Percentiles rank a stretch among this genome's conserved stretches.
Evolutionary conservation across 2,888 invertebrate genomes (phyloP).

Genomic region (Girardia tigrina): DNA sequence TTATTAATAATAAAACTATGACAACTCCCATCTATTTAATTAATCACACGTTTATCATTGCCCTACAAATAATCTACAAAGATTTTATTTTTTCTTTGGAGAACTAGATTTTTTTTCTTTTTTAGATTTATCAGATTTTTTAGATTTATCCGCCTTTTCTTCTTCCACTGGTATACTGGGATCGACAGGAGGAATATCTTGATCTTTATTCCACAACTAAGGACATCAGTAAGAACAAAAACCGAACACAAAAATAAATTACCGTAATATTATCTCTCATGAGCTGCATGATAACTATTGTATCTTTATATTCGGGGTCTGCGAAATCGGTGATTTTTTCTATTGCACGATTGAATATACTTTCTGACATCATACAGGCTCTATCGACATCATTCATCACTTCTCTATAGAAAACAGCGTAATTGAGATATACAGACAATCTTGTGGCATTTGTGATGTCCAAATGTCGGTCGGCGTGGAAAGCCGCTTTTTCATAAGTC

Average conservation of each 20-base stretch:
- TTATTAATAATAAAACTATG: too few species aligned
- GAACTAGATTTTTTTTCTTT: background rate
- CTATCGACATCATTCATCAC: background rate
- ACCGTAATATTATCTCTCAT: conserved; percentile 7
- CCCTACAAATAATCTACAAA: too few species aligned
- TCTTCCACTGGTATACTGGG: conserved; percentile 1
- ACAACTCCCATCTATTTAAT: too few species aligned
- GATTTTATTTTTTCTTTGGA: background rate
- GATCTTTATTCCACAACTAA: conserved; percentile 12
- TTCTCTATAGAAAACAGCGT: background rate
- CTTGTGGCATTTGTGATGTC: background rate
- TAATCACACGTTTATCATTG: too few species aligned
- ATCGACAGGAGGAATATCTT: background rate
- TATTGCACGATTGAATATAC: background rate
- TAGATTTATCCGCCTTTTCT: background rate
- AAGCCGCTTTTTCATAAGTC: background rate
- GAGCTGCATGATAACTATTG: background rate
- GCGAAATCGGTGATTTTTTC: conserved; percentile 8
- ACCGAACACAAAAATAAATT: too few species aligned
- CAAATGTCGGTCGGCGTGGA: conserved; percentile 8
- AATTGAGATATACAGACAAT: conserved; percentile 13
- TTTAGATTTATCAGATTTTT: conserved; percentile 12
- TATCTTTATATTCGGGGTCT: background rate
- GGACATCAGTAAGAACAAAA: too few species aligned
- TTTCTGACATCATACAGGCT: background rate